Evolutionary conservation across 2,113 vertebrate genomes (phyloP).

Genomic region (Eclectus roratus): DNA sequence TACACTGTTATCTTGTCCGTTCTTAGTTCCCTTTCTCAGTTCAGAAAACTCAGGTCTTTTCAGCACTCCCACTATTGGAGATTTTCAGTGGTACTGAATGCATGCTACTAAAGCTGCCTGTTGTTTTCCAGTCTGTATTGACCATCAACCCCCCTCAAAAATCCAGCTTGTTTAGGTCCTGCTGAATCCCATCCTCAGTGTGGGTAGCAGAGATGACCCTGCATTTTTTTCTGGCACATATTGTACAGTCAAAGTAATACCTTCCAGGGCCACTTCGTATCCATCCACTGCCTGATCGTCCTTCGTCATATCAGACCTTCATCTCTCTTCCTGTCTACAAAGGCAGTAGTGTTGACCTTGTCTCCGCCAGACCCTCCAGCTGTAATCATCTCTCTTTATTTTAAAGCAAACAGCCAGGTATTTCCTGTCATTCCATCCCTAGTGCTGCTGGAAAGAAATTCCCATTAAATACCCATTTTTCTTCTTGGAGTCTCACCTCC

Average conservation of each 20-base stretch:
- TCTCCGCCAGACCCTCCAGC: background rate
- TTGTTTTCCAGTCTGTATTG: background rate
- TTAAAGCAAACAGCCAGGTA: background rate
- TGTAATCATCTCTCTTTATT: background rate
- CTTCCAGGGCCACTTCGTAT: background rate
- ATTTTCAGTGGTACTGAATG: background rate
- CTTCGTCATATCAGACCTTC: background rate
- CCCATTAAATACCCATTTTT: background rate
- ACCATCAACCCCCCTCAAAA: background rate
- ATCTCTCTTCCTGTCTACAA: background rate
- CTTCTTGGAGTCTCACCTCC: background rate
- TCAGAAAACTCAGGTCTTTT: background rate
- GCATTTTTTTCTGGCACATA: background rate
- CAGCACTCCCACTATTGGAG: accelerated
- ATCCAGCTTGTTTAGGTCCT: background rate
- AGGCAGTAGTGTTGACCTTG: background rate
- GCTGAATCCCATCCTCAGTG: background rate
- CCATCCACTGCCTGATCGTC: background rate
- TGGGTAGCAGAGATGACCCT: background rate
- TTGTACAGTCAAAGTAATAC: background rate
- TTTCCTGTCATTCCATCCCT: background rate
- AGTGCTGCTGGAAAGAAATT: background rate
- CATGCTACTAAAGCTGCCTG: background rate
- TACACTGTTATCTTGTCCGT: background rate
- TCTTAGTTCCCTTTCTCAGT: background rate